Base-by-base conservation (phyloP, 2,797 vertebrate genomes). In the Halcyon smyrnensis region DNA sequence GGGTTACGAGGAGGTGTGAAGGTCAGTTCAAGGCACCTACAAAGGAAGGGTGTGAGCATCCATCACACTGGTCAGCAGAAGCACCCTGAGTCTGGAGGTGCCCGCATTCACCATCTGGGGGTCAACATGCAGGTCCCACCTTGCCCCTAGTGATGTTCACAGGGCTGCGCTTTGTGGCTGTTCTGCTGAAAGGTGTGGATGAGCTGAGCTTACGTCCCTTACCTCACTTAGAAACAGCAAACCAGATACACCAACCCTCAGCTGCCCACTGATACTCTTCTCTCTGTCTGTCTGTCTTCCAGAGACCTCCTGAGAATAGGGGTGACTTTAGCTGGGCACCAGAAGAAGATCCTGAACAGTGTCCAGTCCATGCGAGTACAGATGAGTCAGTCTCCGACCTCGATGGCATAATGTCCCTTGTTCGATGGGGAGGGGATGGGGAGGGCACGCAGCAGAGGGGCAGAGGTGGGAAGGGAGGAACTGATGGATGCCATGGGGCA, bases 231-330 rank as follows among this genome's bases (percentile, higher is more conserved):
- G 34, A n/a, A 50, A 32, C 20, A 36, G 54, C 51, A 60, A 30
- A 77, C 6, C 12, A 41, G 46, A 8, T 19, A 43, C 27, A 27
- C 45, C 41, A 46, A 51, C 85, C 75, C 32, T 65, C 46, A 54
- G 28, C 68, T 94, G 39, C 39, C 90, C 60, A 13, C 3, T 90
- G 43, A 91, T 41, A 6, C 15, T 62, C 30, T 19, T 64, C 64
- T 71, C 27, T 48, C 50, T 65, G 19, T 69, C 76, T 74, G 74
- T 87, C 65, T 77, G 95, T 82, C 97, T 92, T 98, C 9, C 96
- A 99, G 99, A 98, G 99, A 99, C 97, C 98, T 99, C 97, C 98
- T 99, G 98, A 99, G 99, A 99, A 99, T 99, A 99, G 99, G 99
- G 56, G 99, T 99, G 95, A 99, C 99, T 96, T 98, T 99, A 97